phyloP scores from a whole-genome alignment of 2,888 invertebrate species.

The Geophilus truncorum region DNA sequence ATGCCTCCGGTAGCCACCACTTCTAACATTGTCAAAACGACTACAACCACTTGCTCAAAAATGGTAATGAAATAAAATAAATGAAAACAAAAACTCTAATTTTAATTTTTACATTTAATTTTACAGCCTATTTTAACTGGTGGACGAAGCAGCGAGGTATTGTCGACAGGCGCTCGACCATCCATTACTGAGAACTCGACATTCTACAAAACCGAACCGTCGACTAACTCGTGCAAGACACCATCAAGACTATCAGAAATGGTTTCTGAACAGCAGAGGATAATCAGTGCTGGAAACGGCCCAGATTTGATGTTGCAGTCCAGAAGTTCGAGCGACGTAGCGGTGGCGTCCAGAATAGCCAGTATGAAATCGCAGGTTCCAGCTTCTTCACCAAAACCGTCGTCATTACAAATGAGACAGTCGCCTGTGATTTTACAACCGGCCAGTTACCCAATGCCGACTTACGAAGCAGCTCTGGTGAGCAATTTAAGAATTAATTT shows the following conservation, averaged over 20 bases:
- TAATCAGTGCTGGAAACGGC: constrained; percentile 28
- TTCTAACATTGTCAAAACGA: constrained; percentile 28
- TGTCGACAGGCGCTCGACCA: not conserved
- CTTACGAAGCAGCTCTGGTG: constrained; percentile 35
- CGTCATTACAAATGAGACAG: constrained; percentile 30
- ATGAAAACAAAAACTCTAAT: not conserved
- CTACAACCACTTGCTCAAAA: constrained; percentile 30
- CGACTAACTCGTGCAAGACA: not conserved
- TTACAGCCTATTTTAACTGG: constrained; percentile 3
- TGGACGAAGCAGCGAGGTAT: not conserved
- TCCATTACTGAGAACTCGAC: not conserved
- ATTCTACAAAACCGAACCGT: not conserved
- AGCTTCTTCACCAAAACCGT: constrained; percentile 29
- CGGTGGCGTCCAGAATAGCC: not conserved
- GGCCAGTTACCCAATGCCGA: constrained; percentile 36
- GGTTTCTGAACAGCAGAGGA: constrained; percentile 15
- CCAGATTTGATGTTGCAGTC: constrained; percentile 14
- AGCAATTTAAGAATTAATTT: not conserved
- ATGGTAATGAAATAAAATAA: not conserved
- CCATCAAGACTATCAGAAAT: not conserved
- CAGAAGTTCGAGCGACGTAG: constrained; percentile 6
- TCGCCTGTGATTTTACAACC: constrained; percentile 37
- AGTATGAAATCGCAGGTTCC: constrained; percentile 23
- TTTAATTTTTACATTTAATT: not conserved
- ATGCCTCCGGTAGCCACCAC: constrained; percentile 35